phyloP scores from a whole-genome alignment of 2,113 vertebrate species.

The Oryzias woworae region DNA sequence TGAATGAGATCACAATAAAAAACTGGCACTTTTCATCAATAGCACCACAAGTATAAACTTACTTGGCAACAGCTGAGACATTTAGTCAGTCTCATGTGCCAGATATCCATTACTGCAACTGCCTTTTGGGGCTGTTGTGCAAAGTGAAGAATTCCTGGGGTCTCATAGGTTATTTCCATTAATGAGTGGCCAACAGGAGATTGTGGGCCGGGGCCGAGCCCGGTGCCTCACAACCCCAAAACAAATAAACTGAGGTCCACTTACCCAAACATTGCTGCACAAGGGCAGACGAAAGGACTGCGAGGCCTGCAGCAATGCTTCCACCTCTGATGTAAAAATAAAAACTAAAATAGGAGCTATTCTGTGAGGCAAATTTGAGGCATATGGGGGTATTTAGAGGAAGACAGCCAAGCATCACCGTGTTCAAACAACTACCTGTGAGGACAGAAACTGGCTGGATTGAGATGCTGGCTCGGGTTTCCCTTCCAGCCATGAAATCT shows the following conservation, averaged over 20 bases:
- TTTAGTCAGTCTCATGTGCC: conserved; percentile 51
- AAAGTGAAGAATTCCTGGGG: conserved; percentile 47
- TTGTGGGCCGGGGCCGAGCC: conserved; percentile 41
- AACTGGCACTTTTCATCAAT: conserved; percentile 1
- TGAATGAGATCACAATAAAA: not conserved
- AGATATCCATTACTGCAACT: conserved; percentile 52
- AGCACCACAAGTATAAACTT: not conserved
- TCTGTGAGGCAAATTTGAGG: conserved; percentile 42
- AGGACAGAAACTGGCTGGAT: conserved; percentile 46
- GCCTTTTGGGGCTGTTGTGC: conserved; percentile 31
- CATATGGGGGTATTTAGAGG: not conserved
- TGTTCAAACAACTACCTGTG: conserved; percentile 78
- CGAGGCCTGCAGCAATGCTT: conserved; percentile 52
- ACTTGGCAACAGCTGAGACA: conserved; percentile 5
- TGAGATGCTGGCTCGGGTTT: conserved; percentile 68
- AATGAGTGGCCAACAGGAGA: conserved; percentile 58
- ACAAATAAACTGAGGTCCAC: conserved; percentile 72
- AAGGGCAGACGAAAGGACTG: conserved; percentile 44
- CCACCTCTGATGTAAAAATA: conserved; percentile 56
- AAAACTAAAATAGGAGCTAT: conserved; percentile 58
- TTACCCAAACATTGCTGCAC: conserved; percentile 70
- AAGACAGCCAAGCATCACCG: conserved; percentile 10
- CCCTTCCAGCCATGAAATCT: conserved; percentile 92
- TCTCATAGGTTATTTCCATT: conserved; percentile 61
- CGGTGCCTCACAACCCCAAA: conserved; percentile 64